phyloP scores from a whole-genome alignment of 2,797 vertebrate genomes.

The Thamnophis elegans region DNA sequence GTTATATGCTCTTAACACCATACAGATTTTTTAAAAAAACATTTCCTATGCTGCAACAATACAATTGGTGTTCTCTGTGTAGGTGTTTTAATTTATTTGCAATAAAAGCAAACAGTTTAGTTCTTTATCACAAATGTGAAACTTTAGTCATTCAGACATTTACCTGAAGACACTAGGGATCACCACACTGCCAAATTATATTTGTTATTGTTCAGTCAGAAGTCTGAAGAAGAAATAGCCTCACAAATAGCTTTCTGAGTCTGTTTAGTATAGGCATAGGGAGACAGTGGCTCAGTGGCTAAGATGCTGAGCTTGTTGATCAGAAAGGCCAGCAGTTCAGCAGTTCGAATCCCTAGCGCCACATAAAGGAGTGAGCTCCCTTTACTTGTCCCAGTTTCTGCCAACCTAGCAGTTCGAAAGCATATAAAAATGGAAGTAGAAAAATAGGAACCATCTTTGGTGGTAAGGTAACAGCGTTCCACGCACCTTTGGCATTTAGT shows the following conservation, averaged over 20 bases:
- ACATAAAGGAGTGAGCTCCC: too few species aligned
- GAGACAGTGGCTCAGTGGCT: too few species aligned
- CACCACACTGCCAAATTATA: background rate
- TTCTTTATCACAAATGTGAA: background rate
- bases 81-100: background rate
- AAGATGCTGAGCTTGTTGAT: too few species aligned
- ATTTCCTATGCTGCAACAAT: background rate
- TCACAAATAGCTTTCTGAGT: background rate
- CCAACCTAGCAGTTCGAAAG: too few species aligned
- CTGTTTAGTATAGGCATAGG: background rate
- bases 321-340: too few species aligned
- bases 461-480: too few species aligned
- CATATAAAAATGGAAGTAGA: too few species aligned
- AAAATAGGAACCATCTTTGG: too few species aligned
- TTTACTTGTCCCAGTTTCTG: too few species aligned
- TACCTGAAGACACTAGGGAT: background rate
- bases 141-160: background rate
- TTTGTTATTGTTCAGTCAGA: background rate
- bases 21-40: background rate
- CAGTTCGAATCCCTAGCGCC: too few species aligned
- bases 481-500: too few species aligned
- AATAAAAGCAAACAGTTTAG: background rate
- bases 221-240: background rate
- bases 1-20: background rate
- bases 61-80: background rate